Percentiles rank a stretch among this genome's conserved stretches.
These are phyloP conservation scores for Chymomyza caudatula DNA, from an alignment of 2,888 invertebrate species.

Conservation along the genomic window DNA sequence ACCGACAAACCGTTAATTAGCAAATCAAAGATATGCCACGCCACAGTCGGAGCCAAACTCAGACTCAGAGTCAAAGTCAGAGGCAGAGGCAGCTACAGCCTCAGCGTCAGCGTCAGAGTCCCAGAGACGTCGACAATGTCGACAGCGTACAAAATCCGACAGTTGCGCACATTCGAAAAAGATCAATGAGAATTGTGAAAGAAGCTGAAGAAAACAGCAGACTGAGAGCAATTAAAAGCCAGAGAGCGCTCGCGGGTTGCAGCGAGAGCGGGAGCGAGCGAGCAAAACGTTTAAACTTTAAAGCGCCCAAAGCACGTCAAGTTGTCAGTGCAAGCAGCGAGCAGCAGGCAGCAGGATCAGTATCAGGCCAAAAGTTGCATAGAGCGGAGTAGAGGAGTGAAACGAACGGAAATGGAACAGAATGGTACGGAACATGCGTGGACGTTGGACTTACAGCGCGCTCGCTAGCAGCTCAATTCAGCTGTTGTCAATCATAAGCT, in stretches of 20 bases:
- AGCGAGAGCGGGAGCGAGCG: conserved; percentile 10
- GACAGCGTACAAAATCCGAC: conserved; percentile 59
- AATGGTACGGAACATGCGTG: neutral
- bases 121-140: conserved; percentile 28
- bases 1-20: conserved; percentile 77
- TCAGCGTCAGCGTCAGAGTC: conserved; percentile 2
- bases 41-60: conserved; percentile 30
- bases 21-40: conserved; percentile 70
- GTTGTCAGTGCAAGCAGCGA: conserved; percentile 48
- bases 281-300: conserved; percentile 51
- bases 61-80: conserved; percentile 3
- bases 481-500: conserved; percentile 73
- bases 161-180: conserved; percentile 69
- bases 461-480: conserved; percentile 59
- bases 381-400: neutral
- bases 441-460: conserved; percentile 16
- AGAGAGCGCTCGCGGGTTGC: neutral
- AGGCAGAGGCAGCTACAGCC: neutral
- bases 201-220: conserved; percentile 61
- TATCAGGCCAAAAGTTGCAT: neutral
- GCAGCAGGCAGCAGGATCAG: neutral
- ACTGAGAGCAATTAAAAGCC: conserved; percentile 63
- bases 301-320: conserved; percentile 72
- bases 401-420: neutral
- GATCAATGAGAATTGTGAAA: conserved; percentile 74